Percentiles rank a stretch among this genome's conserved stretches.
Conservation (phyloP, 2,888 invertebrate genomes). For the Diadegma fenestrale region DNA sequence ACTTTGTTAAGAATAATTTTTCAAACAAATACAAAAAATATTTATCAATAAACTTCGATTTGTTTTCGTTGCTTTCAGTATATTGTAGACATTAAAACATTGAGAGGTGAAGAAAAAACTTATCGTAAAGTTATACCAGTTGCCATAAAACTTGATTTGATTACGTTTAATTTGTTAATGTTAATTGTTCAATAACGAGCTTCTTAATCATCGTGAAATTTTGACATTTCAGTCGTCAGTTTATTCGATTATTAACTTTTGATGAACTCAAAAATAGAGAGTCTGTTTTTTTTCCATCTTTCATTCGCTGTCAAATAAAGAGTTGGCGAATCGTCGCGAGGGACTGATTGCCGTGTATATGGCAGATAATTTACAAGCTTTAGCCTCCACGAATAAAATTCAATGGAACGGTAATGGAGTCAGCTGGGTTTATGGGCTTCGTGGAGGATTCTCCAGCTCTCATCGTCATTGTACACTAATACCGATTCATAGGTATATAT, state of each 20-base stretch:
- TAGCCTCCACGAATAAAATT: constrained; percentile 4
- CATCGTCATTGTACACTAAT: constrained; percentile 5
- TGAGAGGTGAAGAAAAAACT: too few relatives aligned
- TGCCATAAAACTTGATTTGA: too few relatives aligned
- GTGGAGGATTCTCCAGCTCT: constrained; percentile 1
- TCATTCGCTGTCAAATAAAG: not conserved
- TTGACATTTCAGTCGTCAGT: not conserved
- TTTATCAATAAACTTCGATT: too few relatives aligned
- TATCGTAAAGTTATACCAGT: too few relatives aligned
- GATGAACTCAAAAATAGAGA: too few relatives aligned
- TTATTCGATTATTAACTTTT: not conserved
- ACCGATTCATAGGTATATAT: not conserved
- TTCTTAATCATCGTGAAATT: too few relatives aligned
- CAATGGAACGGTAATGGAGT: constrained; percentile 18
- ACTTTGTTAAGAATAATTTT: too few relatives aligned
- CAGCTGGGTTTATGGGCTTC: constrained; percentile 27
- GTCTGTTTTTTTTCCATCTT: not conserved
- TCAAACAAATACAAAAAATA: too few relatives aligned
- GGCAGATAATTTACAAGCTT: constrained; percentile 9
- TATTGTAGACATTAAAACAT: too few relatives aligned
- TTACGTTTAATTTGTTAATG: too few relatives aligned
- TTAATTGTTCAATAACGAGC: too few relatives aligned
- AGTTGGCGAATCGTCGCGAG: not conserved
- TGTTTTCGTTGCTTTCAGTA: too few relatives aligned
- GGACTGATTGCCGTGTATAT: not conserved